A percentile compares a stretch with the other conserved stretches of the same genome.
phyloP scores from a whole-genome alignment of 37 sponge, comb jelly and placozoan species.

The Crambe crambe region DNA sequence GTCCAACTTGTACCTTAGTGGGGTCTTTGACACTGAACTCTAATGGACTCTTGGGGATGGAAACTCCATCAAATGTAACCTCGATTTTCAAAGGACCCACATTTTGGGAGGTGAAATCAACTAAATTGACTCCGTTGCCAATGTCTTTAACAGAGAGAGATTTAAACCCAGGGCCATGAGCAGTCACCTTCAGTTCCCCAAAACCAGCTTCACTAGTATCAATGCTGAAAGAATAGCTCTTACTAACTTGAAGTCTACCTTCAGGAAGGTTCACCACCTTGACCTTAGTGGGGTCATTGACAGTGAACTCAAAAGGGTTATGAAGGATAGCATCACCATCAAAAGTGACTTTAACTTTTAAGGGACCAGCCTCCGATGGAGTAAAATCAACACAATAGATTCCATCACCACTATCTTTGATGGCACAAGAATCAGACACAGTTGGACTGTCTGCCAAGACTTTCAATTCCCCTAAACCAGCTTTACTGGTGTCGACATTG shows the following conservation, averaged over 20 bases:
- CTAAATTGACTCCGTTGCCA: slow-evolving; percentile 21
- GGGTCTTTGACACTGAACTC: slow-evolving; percentile 59
- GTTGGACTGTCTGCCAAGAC: slow-evolving; percentile 29
- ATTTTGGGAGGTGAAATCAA: slow-evolving; percentile 61
- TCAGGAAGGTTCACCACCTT: slow-evolving; percentile 47
- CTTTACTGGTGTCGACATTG: slow-evolving; percentile 30
- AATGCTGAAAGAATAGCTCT: slow-evolving; percentile 44
- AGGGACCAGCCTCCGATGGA: slow-evolving; percentile 40
- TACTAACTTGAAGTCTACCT: slow-evolving; percentile 48
- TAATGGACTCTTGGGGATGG: slow-evolving; percentile 50
- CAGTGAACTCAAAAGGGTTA: slow-evolving; percentile 42
- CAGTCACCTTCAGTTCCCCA: slow-evolving; percentile 50
- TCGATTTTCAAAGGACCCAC: slow-evolving; percentile 43
- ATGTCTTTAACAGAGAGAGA: slow-evolving; percentile 26
- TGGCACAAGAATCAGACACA: neutral
- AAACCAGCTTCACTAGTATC: slow-evolving; percentile 58
- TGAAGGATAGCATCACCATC: slow-evolving; percentile 23
- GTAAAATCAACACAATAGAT: slow-evolving; percentile 45
- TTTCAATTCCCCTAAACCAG: slow-evolving; percentile 44
- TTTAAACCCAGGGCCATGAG: slow-evolving; percentile 33
- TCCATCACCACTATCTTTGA: slow-evolving; percentile 31
- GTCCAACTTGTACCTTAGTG: slow-evolving; percentile 56
- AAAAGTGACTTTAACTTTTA: slow-evolving; percentile 9
- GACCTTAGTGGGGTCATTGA: slow-evolving; percentile 50
- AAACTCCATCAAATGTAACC: slow-evolving; percentile 14